Evolutionary conservation across 2,113 vertebrate genomes (phyloP).

Genomic region (Seriola aureovittata): DNA sequence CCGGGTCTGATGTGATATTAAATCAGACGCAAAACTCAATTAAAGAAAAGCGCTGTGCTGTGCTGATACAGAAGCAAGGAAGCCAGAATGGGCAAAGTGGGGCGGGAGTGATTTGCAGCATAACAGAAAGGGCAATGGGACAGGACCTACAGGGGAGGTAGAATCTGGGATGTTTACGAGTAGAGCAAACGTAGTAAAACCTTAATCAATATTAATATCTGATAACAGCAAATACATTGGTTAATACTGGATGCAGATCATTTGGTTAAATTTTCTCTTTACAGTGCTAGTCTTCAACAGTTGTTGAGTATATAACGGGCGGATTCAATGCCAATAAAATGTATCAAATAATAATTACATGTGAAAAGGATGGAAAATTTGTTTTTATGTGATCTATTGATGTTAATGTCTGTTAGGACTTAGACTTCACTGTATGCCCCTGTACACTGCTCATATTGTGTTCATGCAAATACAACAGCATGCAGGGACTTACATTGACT

Average conservation of each 20-base stretch:
- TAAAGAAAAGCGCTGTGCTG: conserved; percentile 58
- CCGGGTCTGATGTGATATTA: conserved; percentile 52
- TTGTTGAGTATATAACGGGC: no score
- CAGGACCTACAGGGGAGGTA: conserved; percentile 8
- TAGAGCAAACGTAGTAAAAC: conserved; percentile 37
- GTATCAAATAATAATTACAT: not conserved
- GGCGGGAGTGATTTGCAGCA: conserved; percentile 45
- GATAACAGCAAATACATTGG: conserved; percentile 19
- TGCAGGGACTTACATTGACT: not conserved
- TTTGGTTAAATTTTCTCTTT: no score
- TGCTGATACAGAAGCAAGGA: conserved; percentile 43
- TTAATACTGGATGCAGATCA: conserved; percentile 9
- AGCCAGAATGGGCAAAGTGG: conserved; percentile 1
- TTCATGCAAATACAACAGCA: not conserved
- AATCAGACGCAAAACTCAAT: conserved; percentile 69
- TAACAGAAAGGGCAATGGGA: conserved; percentile 35
- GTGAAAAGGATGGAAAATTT: no score
- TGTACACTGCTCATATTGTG: not conserved
- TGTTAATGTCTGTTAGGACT: not conserved
- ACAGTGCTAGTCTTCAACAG: no score
- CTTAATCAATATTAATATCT: conserved; percentile 46
- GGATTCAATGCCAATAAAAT: not conserved
- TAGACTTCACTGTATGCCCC: not conserved
- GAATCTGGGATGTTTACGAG: conserved; percentile 42
- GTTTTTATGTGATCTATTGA: no score